A percentile compares a stretch with the other conserved stretches of the same genome.
Conservation (phyloP, 2,797 vertebrate species). For the Enteromius paludinosus region DNA sequence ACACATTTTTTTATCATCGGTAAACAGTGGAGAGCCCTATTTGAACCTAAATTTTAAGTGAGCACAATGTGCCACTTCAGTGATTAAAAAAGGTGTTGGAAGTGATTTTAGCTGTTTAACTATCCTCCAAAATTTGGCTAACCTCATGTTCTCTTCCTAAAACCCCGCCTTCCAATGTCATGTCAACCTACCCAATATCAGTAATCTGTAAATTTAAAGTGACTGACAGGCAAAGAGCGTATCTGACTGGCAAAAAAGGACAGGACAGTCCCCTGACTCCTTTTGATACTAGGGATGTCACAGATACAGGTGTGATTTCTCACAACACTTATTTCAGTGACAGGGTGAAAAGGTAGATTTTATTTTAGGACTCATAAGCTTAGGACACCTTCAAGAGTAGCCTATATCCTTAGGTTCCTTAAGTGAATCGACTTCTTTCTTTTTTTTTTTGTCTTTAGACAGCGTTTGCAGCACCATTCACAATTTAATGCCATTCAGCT, state of each 20-base stretch:
- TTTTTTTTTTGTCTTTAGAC: not conserved
- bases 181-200: conserved; percentile 16
- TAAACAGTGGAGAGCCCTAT: not conserved
- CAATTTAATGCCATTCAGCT: not conserved
- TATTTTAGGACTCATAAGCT: not conserved
- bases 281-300: not conserved
- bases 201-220: not conserved
- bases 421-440: not conserved
- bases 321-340: not conserved
- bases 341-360: not conserved
- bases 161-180: not conserved
- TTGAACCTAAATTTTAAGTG: not conserved
- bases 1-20: not conserved
- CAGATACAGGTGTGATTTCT: conserved; percentile 9
- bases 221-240: not conserved
- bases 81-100: not conserved
- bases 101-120: not conserved
- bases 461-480: not conserved
- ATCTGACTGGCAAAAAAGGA: not conserved
- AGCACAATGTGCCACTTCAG: not conserved
- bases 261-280: not conserved
- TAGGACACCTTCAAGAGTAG: not conserved
- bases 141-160: not conserved
- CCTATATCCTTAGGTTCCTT: not conserved
- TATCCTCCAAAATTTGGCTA: not conserved